These are phyloP conservation scores for Aldabrachelys gigantea DNA, from an alignment of 2,113 vertebrate genomes.

Conservation along the genomic window DNA sequence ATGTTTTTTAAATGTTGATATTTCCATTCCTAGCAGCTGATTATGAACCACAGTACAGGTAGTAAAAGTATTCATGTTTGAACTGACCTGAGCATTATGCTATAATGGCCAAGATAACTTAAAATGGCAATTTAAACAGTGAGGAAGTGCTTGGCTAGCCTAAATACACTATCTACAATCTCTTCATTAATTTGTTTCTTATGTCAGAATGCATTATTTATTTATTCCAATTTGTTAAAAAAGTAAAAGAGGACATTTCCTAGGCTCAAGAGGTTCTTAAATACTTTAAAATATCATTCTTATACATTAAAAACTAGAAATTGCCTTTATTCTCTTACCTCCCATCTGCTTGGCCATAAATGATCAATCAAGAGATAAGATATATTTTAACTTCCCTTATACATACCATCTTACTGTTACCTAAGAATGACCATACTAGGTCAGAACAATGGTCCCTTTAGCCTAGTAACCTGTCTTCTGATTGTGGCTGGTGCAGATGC, in stretches of 20 bases:
- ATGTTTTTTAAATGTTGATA: background rate
- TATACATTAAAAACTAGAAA: background rate
- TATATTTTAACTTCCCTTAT: background rate
- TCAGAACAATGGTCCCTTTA: background rate
- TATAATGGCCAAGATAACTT: background rate
- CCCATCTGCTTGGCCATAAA: background rate
- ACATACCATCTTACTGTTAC: background rate
- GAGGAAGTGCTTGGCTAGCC: background rate
- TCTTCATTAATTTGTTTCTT: background rate
- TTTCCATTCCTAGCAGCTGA: background rate
- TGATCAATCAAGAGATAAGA: background rate
- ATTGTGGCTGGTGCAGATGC: background rate
- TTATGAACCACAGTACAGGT: background rate
- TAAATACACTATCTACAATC: background rate
- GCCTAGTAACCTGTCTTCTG: background rate
- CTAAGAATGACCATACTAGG: background rate
- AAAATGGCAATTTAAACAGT: background rate
- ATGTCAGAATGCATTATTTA: background rate
- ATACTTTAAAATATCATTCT: background rate
- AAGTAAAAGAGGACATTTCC: background rate
- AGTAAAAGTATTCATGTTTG: background rate
- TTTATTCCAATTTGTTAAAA: background rate
- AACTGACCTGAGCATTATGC: background rate
- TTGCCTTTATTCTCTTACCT: background rate
- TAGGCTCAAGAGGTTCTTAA: background rate